Conservation (phyloP, 2,113 vertebrate genomes). For the Meleagris gallopavo region DNA sequence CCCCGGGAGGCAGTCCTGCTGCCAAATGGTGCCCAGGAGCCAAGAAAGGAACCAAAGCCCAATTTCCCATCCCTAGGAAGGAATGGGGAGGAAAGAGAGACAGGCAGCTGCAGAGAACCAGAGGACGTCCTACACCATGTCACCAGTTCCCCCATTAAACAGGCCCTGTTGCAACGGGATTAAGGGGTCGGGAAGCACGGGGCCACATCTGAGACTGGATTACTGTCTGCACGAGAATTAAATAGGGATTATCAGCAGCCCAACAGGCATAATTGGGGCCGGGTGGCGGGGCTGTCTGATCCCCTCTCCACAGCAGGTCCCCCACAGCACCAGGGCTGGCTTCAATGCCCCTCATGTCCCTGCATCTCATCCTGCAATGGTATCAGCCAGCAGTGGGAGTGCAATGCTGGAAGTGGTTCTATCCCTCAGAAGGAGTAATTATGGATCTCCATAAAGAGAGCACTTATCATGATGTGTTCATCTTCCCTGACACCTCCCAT, state of each 20-base stretch:
- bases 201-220: slow-evolving; percentile 39
- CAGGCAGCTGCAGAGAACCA: background rate
- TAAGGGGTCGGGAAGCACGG: slow-evolving; percentile 49
- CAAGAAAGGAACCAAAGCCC: background rate
- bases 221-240: slow-evolving; percentile 56
- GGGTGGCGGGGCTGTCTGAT: background rate
- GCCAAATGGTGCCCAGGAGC: background rate
- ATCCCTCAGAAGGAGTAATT: background rate
- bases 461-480: background rate
- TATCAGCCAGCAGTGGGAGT: background rate
- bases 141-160: slow-evolving; percentile 34
- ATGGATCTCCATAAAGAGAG: background rate
- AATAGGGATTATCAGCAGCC: slow-evolving; percentile 63
- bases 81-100: background rate
- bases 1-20: background rate
- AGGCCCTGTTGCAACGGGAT: slow-evolving; percentile 41
- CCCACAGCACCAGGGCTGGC: background rate
- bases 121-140: background rate
- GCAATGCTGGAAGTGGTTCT: background rate
- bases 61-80: background rate
- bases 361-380: background rate
- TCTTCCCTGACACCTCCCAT: slow-evolving; percentile 25
- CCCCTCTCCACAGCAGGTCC: background rate
- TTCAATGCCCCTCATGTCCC: background rate
- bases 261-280: background rate